These are phyloP conservation scores for Empis livida DNA, from an alignment of 2,888 invertebrate species.

Conservation along the genomic window DNA sequence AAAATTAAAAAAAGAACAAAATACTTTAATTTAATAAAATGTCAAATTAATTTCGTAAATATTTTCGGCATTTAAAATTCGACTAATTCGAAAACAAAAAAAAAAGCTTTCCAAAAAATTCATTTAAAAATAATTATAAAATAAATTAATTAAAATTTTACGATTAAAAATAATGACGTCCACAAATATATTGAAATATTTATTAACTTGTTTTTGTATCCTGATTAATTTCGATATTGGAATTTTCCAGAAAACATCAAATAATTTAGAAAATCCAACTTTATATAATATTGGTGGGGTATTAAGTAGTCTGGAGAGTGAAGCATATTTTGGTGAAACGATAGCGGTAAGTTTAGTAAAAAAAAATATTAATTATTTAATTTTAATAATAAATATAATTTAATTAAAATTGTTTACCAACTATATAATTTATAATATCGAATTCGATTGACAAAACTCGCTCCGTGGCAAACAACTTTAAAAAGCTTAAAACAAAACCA, in stretches of 20 bases:
- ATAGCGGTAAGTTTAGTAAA: constrained; percentile 53
- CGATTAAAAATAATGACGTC: constrained; percentile 11
- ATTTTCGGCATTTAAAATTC: no score
- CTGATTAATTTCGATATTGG: constrained; percentile 8
- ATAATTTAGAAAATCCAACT: constrained; percentile 44
- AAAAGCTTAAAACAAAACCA: no score
- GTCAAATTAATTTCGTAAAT: no score
- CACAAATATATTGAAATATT: constrained; percentile 3
- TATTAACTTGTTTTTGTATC: constrained; percentile 6
- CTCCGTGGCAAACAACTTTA: no score
- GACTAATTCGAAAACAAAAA: no score
- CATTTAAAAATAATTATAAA: no score
- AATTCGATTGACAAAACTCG: no score
- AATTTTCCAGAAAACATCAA: constrained; percentile 11
- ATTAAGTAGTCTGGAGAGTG: constrained; percentile 68
- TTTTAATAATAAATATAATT: background rate
- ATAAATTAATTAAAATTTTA: background rate
- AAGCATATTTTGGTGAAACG: constrained; percentile 66
- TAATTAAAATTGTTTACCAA: no score
- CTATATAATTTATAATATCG: no score
- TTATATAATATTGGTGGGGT: constrained; percentile 88
- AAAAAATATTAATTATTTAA: background rate
- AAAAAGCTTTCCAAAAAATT: no score
- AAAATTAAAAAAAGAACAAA: no score
- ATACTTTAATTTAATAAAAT: no score